Evolutionary conservation across 2,888 invertebrate species (phyloP), one percentile per base, ranked within the genome.

Genomic region (Zaprionus bogoriensis): DNA sequence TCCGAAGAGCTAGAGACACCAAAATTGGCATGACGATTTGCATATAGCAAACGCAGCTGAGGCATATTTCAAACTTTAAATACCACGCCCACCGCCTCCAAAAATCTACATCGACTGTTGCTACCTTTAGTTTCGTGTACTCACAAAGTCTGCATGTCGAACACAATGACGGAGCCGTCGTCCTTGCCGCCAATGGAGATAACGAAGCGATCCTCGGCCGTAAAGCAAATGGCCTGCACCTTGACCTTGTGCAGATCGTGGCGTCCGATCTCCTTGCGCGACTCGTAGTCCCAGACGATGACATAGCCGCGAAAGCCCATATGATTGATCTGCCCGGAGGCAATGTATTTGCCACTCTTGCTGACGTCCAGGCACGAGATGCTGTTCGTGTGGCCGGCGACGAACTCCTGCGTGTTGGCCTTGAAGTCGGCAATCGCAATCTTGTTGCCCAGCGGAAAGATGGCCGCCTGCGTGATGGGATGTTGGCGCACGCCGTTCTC

Each of bases 261-360:
- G 48, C 94, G 94, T 0, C 94, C 93, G 27, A 95, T 87, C 64
- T 94, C 91, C 27, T 91, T 90, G 68, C 92, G 93, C 47, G 92
- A 93, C 10, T 93, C 92, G 88, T 95, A 98, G 87, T 97, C 94
- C 98, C 98, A 98, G 12, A 98, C 90, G 71, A 97, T 97, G 0
- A 96, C 95, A 58, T 94, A 93, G 0, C 98, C 94, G 90, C 96
- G 96, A 89, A 97, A 98, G 3, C 98, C 98, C 90, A 97, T 96
- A 87, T 97, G 96, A 87, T 96, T 98, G 32, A 95, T 93, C 91
- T 98, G 97, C 0, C 98, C 98, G 0, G 98, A 97, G 4, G 96
- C 98, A 32, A 98, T 92, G 82, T 93, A 96, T 19, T 94, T 94
- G 20, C 98, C 96, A 75, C 93, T 92, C 32, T 92, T 92, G 7